Evolutionary conservation across 2,113 vertebrate genomes (phyloP), one percentile per base, ranked within the genome.

Genomic region (Oncorhynchus nerka): DNA sequence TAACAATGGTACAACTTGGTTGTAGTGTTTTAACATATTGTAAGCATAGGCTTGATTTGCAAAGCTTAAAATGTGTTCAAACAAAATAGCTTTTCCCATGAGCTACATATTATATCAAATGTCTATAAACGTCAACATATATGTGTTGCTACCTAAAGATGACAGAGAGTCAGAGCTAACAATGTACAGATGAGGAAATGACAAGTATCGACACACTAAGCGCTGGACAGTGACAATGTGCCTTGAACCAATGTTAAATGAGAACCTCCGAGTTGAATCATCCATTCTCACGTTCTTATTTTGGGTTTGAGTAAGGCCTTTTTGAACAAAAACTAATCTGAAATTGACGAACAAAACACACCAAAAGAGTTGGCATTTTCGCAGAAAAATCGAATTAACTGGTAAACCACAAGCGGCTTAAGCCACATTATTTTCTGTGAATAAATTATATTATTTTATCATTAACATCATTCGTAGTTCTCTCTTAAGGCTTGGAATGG

Each of bases 211-310:
- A 32, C 62, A 75, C 84, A 68, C 84, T 64, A 62, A 83, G 79
- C 68, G 83, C 80, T 79, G 77, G 75, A 89, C 73, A 39, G 55
- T n/a, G 9, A 57, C 12, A n/a, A 5, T 7, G 59, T 62, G 79
- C 85, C 86, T 87, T 80, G 65, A 83, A 84, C 87, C 90, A 89
- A 90, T 81, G 78, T 94, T 91, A 90, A 91, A 93, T 88, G 91
- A 94, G 92, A 93, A 91, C 87, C 81, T 93, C 91, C 77, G 69
- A 71, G 75, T 49, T 1, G 80, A 91, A 83, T 93, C 91, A 91
- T 87, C 62, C 79, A 87, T 92, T 93, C 93, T 91, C 92, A 92
- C 85, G 83, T 82, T 94, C 91, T 93, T 91, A 73, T 91, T 77
- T 88, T 81, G 79, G 87, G 75, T 81, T 82, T 48, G 59, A 78